Evolutionary conservation across 2,113 vertebrate species (phyloP).

Genomic region (Pantherophis guttatus): DNA sequence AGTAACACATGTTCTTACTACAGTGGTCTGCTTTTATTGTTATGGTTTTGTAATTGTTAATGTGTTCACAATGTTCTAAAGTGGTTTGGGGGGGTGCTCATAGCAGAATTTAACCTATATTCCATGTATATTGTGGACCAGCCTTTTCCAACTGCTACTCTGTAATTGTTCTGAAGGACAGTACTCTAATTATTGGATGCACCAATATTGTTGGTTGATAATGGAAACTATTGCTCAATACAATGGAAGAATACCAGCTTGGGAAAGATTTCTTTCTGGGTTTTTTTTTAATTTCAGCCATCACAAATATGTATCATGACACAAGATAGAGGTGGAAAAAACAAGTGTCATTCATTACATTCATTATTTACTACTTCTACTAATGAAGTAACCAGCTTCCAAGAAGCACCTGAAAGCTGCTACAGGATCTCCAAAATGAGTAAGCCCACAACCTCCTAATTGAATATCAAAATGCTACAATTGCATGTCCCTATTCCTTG

Average conservation of each 20-base stretch:
- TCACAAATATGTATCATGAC: not conserved
- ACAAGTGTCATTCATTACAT: slow-evolving; percentile 45
- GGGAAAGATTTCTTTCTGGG: not conserved
- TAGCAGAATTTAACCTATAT: not conserved
- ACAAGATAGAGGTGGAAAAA: not conserved
- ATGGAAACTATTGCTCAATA: not conserved
- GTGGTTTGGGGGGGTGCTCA: not conserved
- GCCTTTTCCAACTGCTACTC: not conserved
- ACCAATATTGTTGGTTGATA: not conserved
- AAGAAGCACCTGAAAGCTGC: slow-evolving; percentile 59
- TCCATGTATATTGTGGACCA: fast-evolving
- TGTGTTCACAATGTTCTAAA: not conserved
- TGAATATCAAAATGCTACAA: slow-evolving; percentile 62
- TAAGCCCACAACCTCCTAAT: slow-evolving; percentile 65
- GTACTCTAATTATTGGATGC: not conserved
- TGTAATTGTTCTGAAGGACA: not conserved
- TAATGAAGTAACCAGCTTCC: slow-evolving; percentile 54
- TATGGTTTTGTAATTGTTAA: not conserved
- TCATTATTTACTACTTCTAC: slow-evolving; percentile 55
- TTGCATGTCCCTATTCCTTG: slow-evolving; percentile 57
- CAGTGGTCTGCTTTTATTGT: not conserved
- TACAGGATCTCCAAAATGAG: slow-evolving; percentile 49
- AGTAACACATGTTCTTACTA: not conserved
- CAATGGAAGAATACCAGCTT: not conserved
- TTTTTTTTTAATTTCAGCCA: not conserved